Evolutionary conservation across 1,140 invertebrate genomes (phyloP), one percentile per base, ranked within the genome.

Genomic region (Diplogasteroides magnus): DNA sequence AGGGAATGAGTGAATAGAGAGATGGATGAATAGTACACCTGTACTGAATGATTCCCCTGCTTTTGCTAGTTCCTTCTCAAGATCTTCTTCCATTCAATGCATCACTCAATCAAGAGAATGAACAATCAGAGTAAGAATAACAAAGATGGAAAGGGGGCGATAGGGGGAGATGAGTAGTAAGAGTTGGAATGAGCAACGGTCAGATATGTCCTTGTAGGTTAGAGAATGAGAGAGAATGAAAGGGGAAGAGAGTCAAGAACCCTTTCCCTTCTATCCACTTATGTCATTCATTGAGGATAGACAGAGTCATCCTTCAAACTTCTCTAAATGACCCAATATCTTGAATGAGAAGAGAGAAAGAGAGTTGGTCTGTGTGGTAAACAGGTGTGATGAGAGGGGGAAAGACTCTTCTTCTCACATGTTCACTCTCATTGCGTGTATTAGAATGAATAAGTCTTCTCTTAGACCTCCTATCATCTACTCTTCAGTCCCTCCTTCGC

Each of bases 301-400:
- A 48, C 19, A 2, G 32, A 23, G 19, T n/a, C n/a, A n/a, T n/a
- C n/a, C n/a, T n/a, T n/a, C n/a, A n/a, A n/a, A n/a, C n/a, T n/a
- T n/a, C n/a, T n/a, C n/a, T n/a, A n/a, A n/a, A n/a, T n/a, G n/a
- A n/a, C n/a, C n/a, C 61, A 62, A 31, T 48, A 31, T 37, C 23
- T 27, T 48, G n/a, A 66, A 28, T 48, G 55, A 66, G 27, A 31
- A 66, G 57, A 48, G 25, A 48, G 32, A 2, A 25, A 23, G 19
- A 25, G 37, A 31, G 61, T 31, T 23, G 29, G 2, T 28, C 2
- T 23, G 27, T 13, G 14, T 1, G 61, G 61, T 13, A 2, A 64
- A 14, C 27, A 31, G 31, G 23, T 25, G 23, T 11, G 14, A 31
- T 14, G 25, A 32, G 25, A n/a, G 26, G 28, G 23, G 23, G 56